Base-by-base conservation (phyloP, 2,113 vertebrate species). In the Dromiciops gliroides region DNA sequence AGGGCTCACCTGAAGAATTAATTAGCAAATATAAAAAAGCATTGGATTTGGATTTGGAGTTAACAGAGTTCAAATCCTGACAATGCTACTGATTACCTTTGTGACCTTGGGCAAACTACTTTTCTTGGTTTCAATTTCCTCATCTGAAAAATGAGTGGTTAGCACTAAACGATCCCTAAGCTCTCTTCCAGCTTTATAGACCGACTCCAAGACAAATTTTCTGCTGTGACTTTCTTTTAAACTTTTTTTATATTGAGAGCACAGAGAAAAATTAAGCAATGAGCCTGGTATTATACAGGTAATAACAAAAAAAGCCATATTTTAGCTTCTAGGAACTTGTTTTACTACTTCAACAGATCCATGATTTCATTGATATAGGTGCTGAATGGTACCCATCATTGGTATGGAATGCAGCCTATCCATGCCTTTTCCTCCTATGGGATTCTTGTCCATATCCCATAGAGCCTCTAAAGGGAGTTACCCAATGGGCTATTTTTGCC, bases 111-210 rank as follows among this genome's bases (percentile, higher is more conserved):
- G 14, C 12, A 75, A 75, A 5, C 4, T 19, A 75, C 28, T 60
- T 60, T 31, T 31, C 56, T 75, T 75, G 56, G 11, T 14, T 94
- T 94, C 16, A 31, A 1, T 90, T 83, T 48, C 51, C 22, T 93
- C 12, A 51, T 91, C 52, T 95, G 60, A 75, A 75, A 75, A 75
- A 75, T 92, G 90, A 94, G 9, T 31, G 37, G 50, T 94, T 75
- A n/a, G 31, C 60, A 50, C 49, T 96, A 90, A 89, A 91, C 92
- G 60, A 94, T 95, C 48, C 92, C 37, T 31, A 49, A 75, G 14
- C 14, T 7, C 37, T n/a, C 28, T 94, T 94, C 91, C 90, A 91
- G 31, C n/a, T 94, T 94, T 96, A 83, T 92, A 94, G 90, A 90
- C 52, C 37, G 60, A 53, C 25, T 26, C 8, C 22, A 44, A 44